A percentile compares a stretch with the other conserved stretches of the same genome.
phyloP scores from a whole-genome alignment of 2,888 invertebrate species.

The Pseudanteris insignis region DNA sequence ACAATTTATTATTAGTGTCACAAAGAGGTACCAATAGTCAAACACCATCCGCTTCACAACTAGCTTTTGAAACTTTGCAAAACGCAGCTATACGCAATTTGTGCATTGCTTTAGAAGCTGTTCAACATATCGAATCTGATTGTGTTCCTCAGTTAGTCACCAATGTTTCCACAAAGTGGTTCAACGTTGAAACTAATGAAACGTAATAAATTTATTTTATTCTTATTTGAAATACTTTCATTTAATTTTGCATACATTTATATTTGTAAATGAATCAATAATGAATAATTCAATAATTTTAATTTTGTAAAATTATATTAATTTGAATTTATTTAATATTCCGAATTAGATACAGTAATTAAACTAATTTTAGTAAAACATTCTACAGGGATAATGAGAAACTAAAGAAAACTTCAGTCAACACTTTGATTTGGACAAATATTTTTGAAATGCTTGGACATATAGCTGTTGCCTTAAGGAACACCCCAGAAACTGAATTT shows the following conservation, averaged over 20 bases:
- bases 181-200: slow-evolving; percentile 90
- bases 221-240: neutral
- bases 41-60: slow-evolving; percentile 63
- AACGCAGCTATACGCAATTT: slow-evolving; percentile 96
- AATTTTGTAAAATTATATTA: neutral
- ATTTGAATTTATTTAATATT: too few relatives aligned
- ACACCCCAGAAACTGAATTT: slow-evolving; percentile 92
- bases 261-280: neutral
- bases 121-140: slow-evolving; percentile 86
- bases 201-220: slow-evolving; percentile 71
- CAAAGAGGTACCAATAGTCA: slow-evolving; percentile 18
- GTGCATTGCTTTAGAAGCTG: slow-evolving; percentile 91
- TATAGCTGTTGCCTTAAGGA: slow-evolving; percentile 93
- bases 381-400: slow-evolving; percentile 52
- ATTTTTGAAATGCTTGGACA: slow-evolving; percentile 98
- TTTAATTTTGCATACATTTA: neutral
- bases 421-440: slow-evolving; percentile 92
- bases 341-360: too few relatives aligned
- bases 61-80: slow-evolving; percentile 89
- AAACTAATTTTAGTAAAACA: too few relatives aligned
- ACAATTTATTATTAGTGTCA: slow-evolving; percentile 7
- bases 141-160: slow-evolving; percentile 96
- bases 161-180: slow-evolving; percentile 93
- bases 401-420: slow-evolving; percentile 59
- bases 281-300: neutral